A percentile compares a stretch with the other conserved stretches of the same genome.
These are phyloP conservation scores for Drosophila auraria DNA, from an alignment of 1,140 invertebrate species.

Conservation along the genomic window DNA sequence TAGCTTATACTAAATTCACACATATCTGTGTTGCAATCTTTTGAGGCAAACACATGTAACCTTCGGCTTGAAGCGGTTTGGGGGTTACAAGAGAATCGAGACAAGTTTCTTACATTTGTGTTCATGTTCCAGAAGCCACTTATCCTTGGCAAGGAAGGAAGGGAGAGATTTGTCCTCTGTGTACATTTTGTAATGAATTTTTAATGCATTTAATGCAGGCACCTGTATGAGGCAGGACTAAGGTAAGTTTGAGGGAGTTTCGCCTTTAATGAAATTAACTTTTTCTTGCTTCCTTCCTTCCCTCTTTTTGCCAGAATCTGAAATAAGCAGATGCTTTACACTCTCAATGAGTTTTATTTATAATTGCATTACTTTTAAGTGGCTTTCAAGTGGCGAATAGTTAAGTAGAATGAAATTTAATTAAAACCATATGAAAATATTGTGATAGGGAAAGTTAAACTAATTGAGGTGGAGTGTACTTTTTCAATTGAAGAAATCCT, in stretches of 20 bases:
- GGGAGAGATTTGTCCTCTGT: constrained; percentile 21
- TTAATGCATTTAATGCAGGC: constrained; percentile 67
- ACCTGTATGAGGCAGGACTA: constrained; percentile 18
- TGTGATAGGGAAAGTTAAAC: neutral
- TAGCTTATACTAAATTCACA: neutral
- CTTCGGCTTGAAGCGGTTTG: neutral
- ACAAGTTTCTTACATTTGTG: constrained; percentile 64
- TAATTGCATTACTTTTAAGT: constrained; percentile 77
- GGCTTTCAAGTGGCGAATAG: constrained; percentile 53
- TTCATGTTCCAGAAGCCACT: constrained; percentile 37
- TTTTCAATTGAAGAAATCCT: neutral
- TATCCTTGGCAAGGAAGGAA: neutral
- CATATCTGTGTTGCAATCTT: constrained; percentile 21
- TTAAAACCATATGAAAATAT: constrained; percentile 53
- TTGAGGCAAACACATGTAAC: constrained; percentile 17
- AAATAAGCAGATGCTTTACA: constrained; percentile 60
- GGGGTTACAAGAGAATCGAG: constrained; percentile 8
- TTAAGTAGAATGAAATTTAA: constrained; percentile 45
- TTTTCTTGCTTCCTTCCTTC: constrained; percentile 20
- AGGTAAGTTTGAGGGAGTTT: constrained; percentile 10
- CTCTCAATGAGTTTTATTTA: constrained; percentile 60
- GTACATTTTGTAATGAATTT: constrained; percentile 72
- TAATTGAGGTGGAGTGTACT: neutral
- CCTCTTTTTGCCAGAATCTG: constrained; percentile 37
- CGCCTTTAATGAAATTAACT: constrained; percentile 64